Evolutionary conservation across 2,113 vertebrate genomes (phyloP), one percentile per base, ranked within the genome.

Genomic region (Tupaia tana): DNA sequence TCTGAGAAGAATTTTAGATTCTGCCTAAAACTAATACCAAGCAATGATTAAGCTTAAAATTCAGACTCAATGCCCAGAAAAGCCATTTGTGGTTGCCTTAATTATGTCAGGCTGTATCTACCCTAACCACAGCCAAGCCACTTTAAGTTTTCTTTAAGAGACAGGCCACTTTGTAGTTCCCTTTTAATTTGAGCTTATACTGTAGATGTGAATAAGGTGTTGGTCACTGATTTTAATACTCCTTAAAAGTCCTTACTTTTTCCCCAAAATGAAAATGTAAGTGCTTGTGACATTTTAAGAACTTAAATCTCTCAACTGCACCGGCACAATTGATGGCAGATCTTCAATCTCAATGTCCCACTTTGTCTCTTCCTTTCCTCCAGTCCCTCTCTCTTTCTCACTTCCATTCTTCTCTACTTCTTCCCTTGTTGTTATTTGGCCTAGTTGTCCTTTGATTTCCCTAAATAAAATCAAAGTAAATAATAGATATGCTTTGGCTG

Each of bases 1-100:
- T 95, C 95, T 78, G 66, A 94, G 29, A 83, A 92, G 29, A 97
- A 96, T 93, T 95, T 94, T 97, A 94, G 34, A 95, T 93, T 87
- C 63, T 98, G 54, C 84, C 89, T 91, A 81, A 96, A 95, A 96
- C 59, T 93, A 92, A 92, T 94, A 96, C 95, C 83, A 96, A 96
- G 92, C 80, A 96, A n/a, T 92, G 77, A 94, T 97, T 93, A 81
- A 94, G 86, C 83, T 95, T 93, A 91, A 67, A 93, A 73, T 86
- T 95, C 91, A 93, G 59, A 97, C 66, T 85, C 18, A 1, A 67
- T 96, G 94, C 94, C 89, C 91, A 96, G 94, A 97, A 96, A 97
- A 97, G 86, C 94, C 91, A 94, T 96, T 97, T 95, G 93, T 77
- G 94, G 91, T 89, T 90, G 93, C 88, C 63, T 93, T 95, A 77